phyloP scores from a whole-genome alignment of 2,113 vertebrate genomes.

The Brachyhypopomus gauderio region DNA sequence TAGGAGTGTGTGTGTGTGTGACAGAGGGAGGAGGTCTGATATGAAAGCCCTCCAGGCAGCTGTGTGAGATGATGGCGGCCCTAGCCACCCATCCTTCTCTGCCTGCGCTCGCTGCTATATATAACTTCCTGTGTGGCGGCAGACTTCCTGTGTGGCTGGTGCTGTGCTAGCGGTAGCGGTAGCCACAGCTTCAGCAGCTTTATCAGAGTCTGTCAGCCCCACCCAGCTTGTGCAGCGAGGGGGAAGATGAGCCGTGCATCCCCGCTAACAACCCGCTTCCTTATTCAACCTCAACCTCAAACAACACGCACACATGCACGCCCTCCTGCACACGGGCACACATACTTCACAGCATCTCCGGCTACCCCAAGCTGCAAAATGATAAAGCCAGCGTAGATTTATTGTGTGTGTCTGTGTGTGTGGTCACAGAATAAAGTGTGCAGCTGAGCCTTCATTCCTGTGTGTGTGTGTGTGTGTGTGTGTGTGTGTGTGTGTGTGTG shows the following conservation, averaged over 20 bases:
- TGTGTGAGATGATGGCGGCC: not conserved
- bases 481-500: too few relatives aligned
- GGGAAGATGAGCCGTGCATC: slow-evolving; percentile 58
- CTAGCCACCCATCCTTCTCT: not conserved
- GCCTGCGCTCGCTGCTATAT: slow-evolving; percentile 27
- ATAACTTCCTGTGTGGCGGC: slow-evolving; percentile 48
- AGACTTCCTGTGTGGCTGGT: slow-evolving; percentile 36
- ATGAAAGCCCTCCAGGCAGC: slow-evolving; percentile 3
- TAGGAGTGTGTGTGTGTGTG: not conserved
- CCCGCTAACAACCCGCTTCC: slow-evolving; percentile 56
- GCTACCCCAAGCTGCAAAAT: slow-evolving; percentile 14
- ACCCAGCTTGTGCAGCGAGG: slow-evolving; percentile 52
- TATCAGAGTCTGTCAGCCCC: slow-evolving; percentile 52
- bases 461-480: too few relatives aligned
- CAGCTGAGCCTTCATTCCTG: too few relatives aligned
- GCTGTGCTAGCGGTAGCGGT: slow-evolving; percentile 24
- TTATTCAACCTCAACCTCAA: slow-evolving; percentile 46
- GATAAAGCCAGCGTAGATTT: slow-evolving; percentile 39
- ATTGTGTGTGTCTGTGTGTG: too few relatives aligned
- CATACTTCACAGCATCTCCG: slow-evolving; percentile 48
- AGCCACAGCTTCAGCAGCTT: slow-evolving; percentile 14
- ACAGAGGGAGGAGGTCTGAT: slow-evolving; percentile 15
- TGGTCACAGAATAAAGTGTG: too few relatives aligned
- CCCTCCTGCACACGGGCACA: not conserved
- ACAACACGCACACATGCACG: not conserved